Percentiles rank a stretch among this genome's conserved stretches.
These are phyloP conservation scores for Hypothenemus hampei DNA, from an alignment of 1,140 invertebrate genomes.

Conservation along the genomic window DNA sequence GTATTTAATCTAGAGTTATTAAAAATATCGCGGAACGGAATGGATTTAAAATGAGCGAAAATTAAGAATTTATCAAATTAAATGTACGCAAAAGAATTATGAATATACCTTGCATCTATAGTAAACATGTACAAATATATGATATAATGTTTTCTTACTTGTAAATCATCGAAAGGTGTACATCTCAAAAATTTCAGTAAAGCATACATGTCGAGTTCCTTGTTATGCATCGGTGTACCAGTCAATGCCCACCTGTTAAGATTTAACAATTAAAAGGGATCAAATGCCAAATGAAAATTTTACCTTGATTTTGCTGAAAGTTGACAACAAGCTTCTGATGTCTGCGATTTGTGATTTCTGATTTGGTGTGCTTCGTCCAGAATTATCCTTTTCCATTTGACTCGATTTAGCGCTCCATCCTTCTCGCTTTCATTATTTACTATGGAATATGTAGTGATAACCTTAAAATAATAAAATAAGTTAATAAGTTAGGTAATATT, in stretches of 20 bases:
- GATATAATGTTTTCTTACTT: too few relatives aligned
- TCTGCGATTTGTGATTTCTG: constrained; percentile 78
- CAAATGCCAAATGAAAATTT: not conserved
- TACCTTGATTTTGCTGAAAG: constrained; percentile 51
- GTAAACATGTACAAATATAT: too few relatives aligned
- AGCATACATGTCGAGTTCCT: constrained; percentile 83
- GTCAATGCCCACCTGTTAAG: constrained; percentile 79
- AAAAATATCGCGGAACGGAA: too few relatives aligned
- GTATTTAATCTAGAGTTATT: too few relatives aligned
- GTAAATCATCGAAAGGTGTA: constrained; percentile 82
- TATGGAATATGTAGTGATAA: constrained; percentile 75
- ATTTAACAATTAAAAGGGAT: not conserved
- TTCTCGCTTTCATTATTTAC: constrained; percentile 53
- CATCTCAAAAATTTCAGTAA: constrained; percentile 79
- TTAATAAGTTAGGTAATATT: too few relatives aligned
- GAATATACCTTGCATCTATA: too few relatives aligned
- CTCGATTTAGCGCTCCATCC: constrained; percentile 52
- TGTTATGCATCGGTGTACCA: constrained; percentile 94
- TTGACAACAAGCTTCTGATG: constrained; percentile 63
- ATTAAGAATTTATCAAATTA: too few relatives aligned
- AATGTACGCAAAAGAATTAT: too few relatives aligned
- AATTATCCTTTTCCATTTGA: constrained; percentile 81
- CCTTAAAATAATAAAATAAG: constrained; percentile 40
- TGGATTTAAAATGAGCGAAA: too few relatives aligned
- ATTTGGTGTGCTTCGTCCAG: constrained; percentile 92